Evolutionary conservation across 1,140 invertebrate genomes (phyloP).

Genomic region (Leptonema lineaticorne): DNA sequence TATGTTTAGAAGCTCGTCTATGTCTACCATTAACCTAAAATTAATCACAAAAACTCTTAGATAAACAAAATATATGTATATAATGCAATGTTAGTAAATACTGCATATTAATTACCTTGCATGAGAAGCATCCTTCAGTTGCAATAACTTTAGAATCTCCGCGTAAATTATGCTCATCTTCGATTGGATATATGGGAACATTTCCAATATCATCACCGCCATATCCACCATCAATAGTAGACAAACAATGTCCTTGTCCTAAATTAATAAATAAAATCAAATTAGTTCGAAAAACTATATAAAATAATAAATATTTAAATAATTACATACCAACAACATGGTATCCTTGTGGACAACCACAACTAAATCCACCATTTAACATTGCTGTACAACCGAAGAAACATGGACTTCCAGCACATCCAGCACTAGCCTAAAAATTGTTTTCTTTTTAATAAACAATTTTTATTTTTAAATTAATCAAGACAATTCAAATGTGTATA

Average conservation of each 20-base stretch:
- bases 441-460: not conserved
- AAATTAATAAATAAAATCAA: conserved; percentile 35
- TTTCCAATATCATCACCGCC: conserved; percentile 66
- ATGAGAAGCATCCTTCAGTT: conserved; percentile 88
- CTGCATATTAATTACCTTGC: conserved; percentile 74
- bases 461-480: conserved; percentile 2
- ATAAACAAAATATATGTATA: not conserved
- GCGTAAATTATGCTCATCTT: conserved; percentile 48
- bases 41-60: not conserved
- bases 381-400: conserved; percentile 74
- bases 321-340: conserved; percentile 66
- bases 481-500: not conserved
- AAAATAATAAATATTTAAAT: not conserved
- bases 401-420: conserved; percentile 70
- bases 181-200: conserved; percentile 67
- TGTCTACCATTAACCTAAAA: conserved; percentile 51
- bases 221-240: conserved; percentile 69
- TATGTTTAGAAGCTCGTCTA: conserved; percentile 45
- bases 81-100: conserved; percentile 1
- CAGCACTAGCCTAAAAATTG: conserved; percentile 61
- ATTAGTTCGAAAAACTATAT: not conserved
- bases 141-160: conserved; percentile 73
- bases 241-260: conserved; percentile 75
- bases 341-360: conserved; percentile 81
- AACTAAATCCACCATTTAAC: conserved; percentile 64